phyloP scores from a whole-genome alignment of 2,888 invertebrate species.

The Eupithecia dodoneata region DNA sequence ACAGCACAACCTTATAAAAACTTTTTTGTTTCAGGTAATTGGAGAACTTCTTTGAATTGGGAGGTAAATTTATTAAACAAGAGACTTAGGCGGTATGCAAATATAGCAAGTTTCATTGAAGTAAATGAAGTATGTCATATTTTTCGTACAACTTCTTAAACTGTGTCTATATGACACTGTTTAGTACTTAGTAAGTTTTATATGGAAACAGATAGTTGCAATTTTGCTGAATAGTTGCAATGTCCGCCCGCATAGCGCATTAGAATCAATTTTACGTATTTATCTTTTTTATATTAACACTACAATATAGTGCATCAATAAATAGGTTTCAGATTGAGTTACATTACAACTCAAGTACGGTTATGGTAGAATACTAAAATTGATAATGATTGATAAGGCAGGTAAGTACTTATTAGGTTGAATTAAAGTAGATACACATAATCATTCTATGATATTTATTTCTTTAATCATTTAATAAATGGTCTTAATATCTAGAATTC shows the following conservation, averaged over 20 bases:
- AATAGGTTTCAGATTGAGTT: not conserved
- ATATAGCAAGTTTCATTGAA: not conserved
- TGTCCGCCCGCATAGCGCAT: too few relatives aligned
- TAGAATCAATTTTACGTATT: too few relatives aligned
- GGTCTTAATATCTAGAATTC: not conserved
- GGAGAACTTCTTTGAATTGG: not conserved
- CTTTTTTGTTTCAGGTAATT: slow-evolving; percentile 23
- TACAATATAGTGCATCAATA: not conserved
- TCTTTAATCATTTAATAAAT: not conserved
- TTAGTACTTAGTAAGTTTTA: too few relatives aligned
- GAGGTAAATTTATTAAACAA: not conserved
- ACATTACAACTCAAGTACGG: not conserved
- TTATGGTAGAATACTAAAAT: too few relatives aligned
- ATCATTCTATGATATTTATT: not conserved
- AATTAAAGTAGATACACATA: not conserved
- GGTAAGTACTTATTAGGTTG: too few relatives aligned
- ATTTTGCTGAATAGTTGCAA: too few relatives aligned
- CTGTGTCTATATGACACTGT: too few relatives aligned
- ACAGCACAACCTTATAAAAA: not conserved
- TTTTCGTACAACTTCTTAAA: too few relatives aligned
- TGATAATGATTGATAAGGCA: too few relatives aligned
- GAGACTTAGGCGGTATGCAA: not conserved
- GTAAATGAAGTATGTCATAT: too few relatives aligned
- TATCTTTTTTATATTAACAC: too few relatives aligned
- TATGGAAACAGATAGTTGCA: too few relatives aligned